These are phyloP conservation scores for Rhinogobio ventralis DNA, from an alignment of 2,797 vertebrate species.

Conservation along the genomic window DNA sequence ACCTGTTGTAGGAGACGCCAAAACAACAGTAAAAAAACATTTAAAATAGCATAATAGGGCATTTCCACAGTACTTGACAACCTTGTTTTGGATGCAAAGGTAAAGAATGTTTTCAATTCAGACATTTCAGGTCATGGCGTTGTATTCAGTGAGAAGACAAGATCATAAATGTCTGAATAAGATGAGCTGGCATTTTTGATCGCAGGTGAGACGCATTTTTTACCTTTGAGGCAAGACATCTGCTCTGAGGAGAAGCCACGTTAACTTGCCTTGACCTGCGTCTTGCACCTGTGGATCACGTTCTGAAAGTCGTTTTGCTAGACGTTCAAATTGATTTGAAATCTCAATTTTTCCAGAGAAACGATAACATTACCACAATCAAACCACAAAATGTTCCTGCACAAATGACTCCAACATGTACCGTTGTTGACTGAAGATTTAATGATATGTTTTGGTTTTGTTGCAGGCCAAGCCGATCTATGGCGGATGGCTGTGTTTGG, in stretches of 20 bases:
- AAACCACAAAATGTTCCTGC: neutral
- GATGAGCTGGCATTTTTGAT: conserved; percentile 9
- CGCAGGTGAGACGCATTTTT: conserved; percentile 49
- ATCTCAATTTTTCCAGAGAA: neutral
- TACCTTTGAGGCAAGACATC: conserved; percentile 34
- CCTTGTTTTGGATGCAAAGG: neutral
- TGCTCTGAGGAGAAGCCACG: conserved; percentile 16
- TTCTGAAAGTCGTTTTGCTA: neutral
- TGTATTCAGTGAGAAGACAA: neutral
- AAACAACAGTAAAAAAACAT: neutral
- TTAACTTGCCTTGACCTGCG: conserved; percentile 50
- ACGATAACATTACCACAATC: neutral
- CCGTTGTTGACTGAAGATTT: neutral
- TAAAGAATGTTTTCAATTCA: neutral
- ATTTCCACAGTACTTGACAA: neutral
- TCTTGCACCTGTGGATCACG: neutral
- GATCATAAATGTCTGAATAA: neutral
- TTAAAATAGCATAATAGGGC: neutral
- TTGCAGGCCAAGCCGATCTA: conserved; percentile 87
- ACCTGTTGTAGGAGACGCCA: neutral
- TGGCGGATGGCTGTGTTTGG: conserved; percentile 86
- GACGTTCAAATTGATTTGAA: neutral
- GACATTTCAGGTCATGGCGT: neutral
- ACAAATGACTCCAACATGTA: neutral
- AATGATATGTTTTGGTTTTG: conserved; percentile 51